Evolutionary conservation across 2,888 invertebrate genomes (phyloP), one percentile per base, ranked within the genome.

Genomic region (Ashinkailepas kermadecensis): DNA sequence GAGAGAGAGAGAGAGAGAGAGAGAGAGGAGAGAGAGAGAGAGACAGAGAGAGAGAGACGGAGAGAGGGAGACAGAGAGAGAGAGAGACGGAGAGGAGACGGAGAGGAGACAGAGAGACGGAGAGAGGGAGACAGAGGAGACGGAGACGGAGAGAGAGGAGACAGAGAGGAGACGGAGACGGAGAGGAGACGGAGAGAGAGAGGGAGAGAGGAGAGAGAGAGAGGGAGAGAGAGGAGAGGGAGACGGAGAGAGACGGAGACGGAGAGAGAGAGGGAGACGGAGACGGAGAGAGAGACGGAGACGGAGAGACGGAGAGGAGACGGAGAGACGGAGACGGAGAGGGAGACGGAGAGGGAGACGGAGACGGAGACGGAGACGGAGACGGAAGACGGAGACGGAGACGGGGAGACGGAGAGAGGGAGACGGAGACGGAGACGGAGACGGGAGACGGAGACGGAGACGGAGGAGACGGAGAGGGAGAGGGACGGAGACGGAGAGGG

Each of bases 181-280:
- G 79, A 80, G 65, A 25, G 81, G 82, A 39, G 18, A 81, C 81
- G 82, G 62, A 81, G 82, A 81, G 15, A 64, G 62, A 80, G 82
- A 80, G 80, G 81, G 82, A 80, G 54, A 23, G 81, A 58, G 80
- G 21, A 80, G 25, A 78, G 23, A 65, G 10, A 13, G 15, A 57
- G 65, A 62, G 15, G 82, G 67, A 80, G 83, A 82, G 83, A 81
- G 84, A 82, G 83, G 84, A 83, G 83, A 84, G 85, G 85, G 86
- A 84, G 85, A 86, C 85, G 84, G 86, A 86, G 86, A 86, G 85
- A 85, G 85, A 86, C 86, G 85, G 85, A 85, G 86, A 85, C 85
- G 85, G 85, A 85, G 85, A 86, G 86, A 86, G 86, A 85, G 86
- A 85, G 86, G 85, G 85, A 85, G 86, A 84, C 84, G 86, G 85